These are phyloP conservation scores for Chiloscyllium punctatum DNA, from an alignment of 2,797 vertebrate species.

Conservation along the genomic window DNA sequence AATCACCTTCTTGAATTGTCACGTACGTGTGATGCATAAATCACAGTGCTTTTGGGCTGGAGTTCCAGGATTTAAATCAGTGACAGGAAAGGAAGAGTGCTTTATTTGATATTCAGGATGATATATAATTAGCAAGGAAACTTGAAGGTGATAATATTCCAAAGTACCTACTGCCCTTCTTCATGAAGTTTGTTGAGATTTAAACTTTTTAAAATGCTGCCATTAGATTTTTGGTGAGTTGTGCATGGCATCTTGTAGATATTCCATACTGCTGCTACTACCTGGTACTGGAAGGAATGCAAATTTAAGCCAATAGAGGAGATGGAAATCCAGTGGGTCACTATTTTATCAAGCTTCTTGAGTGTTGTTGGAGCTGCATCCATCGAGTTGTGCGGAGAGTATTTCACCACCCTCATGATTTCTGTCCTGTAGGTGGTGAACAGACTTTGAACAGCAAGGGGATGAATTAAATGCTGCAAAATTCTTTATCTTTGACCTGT, in stretches of 20 bases:
- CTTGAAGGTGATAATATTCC: not conserved
- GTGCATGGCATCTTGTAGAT: not conserved
- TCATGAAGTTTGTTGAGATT: not conserved
- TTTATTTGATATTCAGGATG: not conserved
- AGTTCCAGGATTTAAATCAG: not conserved
- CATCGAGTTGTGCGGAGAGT: not conserved
- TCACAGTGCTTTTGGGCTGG: too few relatives aligned
- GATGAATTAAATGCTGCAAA: not conserved
- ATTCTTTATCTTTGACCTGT: not conserved
- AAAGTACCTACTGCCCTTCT: not conserved
- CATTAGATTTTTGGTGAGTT: not conserved
- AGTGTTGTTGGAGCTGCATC: not conserved
- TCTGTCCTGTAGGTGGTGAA: not conserved
- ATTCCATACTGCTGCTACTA: not conserved
- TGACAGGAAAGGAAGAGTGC: too few relatives aligned
- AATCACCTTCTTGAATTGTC: too few relatives aligned
- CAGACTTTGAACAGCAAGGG: not conserved
- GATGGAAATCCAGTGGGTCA: not conserved
- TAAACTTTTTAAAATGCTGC: not conserved
- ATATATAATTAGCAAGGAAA: too few relatives aligned
- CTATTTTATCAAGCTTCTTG: not conserved
- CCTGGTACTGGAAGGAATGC: not conserved
- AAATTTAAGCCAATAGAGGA: not conserved
- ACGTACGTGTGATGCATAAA: too few relatives aligned
- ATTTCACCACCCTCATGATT: not conserved